Evolutionary conservation across 1,140 invertebrate genomes (phyloP), one percentile per base, ranked within the genome.

Genomic region (Contarinia nasturtii): DNA sequence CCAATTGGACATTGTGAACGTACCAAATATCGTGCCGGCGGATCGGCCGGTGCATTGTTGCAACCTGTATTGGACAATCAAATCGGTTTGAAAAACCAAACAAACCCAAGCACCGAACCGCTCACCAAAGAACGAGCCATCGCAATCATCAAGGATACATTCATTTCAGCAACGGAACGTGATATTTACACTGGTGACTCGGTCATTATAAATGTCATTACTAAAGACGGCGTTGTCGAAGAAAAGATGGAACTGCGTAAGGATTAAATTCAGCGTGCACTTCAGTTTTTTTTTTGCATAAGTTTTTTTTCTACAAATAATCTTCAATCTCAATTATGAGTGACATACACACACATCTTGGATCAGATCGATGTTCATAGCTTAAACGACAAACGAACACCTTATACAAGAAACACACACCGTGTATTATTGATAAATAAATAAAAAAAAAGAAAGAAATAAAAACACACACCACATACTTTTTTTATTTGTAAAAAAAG

Each of bases 111-210:
- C 11, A 59, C 65, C 33, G 61, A 63, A 15, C 71, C 74, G 1
- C 56, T 95, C 2, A 74, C 78, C 10, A 63, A 74, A 54, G 90
- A 94, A 42, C 80, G 80, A 53, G 93, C 91, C 5, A 59, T 93
- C 8, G 67, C 72, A 19, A 67, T 98, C 14, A 68, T 96, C 2
- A 94, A 92, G 56, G 95, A 99, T 72, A 84, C 86, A 0, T 99
- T 98, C 59, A 91, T 91, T 51, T 91, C 92, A 47, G 92, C 93
- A 34, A 85, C 93, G 47, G 95, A 99, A 61, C 75, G 95, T 64
- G 93, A 99, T 62, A 97, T 96, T 53, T 85, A 91, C 56, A 95
- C 90, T 57, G 95, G 95, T 48, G 95, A 99, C 72, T 77, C 77
- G 43, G 79, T 98, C 52, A 65, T 73, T 22, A 84, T 98, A 50